Base-by-base conservation (phyloP, 2,113 vertebrate species). In the Carlito syrichta region DNA sequence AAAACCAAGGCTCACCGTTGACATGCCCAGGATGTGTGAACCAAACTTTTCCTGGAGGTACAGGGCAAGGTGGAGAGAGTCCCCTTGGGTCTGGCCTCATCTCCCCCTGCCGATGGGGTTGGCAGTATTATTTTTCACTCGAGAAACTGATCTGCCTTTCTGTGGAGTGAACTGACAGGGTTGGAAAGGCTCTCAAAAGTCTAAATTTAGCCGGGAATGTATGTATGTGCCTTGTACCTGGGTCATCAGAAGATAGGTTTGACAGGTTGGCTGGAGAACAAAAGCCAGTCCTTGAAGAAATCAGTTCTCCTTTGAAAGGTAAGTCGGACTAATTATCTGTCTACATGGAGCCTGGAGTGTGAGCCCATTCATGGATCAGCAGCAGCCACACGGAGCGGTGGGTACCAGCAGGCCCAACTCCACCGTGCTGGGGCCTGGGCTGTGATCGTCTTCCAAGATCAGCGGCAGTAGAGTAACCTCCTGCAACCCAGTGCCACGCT, bases 191-290 rank as follows among this genome's bases (percentile, higher is more conserved):
- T 68, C 48, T 66, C 48, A 4, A 1, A n/a, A 13, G 68, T 95
- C 89, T 96, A 95, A 95, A 92, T 93, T 96, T 95, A 96, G 93
- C 91, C 38, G 38, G 38, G 63, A 23, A 14, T 58, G 1, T 52
- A 19, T 63, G 66, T 60, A 11, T 48, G 45, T 58, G 62, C 62
- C 3, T 0, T 27, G 25, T 2, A 35, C 27, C 20, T 8, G 9
- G 52, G 74, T 86, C 89, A 82, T 86, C 43, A 86, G 83, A 73
- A 97, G 93, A 86, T n/a, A 86, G 91, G 83, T 94, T 60, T 97
- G 97, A 97, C 96, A 97, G 96, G 54, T 76, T 96, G 86, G 38
- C 89, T 89, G n/a, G 50, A 56, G 68, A 69, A 96, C 84, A 73
- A 76, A 92, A 95, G 69, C 94, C 82, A 91, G 93, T 52, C 73